These are phyloP conservation scores for Archips crataeganus DNA, from an alignment of 2,888 invertebrate genomes.

Conservation along the genomic window DNA sequence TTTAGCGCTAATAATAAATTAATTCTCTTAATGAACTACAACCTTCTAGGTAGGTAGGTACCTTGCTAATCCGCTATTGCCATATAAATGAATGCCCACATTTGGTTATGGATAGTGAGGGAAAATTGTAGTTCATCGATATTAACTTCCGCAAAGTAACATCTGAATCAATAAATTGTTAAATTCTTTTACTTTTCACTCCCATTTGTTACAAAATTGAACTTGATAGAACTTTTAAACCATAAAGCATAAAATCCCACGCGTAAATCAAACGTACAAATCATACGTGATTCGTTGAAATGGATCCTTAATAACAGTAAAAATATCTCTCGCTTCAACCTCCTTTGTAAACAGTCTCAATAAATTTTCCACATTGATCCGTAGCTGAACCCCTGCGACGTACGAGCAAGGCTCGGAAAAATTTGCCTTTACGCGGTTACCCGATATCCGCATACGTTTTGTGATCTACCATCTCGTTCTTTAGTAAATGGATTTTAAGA, in stretches of 20 bases:
- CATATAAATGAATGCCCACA: too few species aligned
- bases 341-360: conserved; percentile 68
- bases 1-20: neutral
- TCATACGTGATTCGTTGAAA: conserved; percentile 23
- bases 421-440: conserved; percentile 49
- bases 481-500: neutral
- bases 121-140: too few species aligned
- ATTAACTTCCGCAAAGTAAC: too few species aligned
- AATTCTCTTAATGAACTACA: neutral
- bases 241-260: conserved; percentile 1
- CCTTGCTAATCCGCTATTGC: too few species aligned
- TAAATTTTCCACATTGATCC: conserved; percentile 79
- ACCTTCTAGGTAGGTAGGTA: too few species aligned
- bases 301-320: conserved; percentile 44
- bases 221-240: conserved; percentile 3
- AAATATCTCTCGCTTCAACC: conserved; percentile 55
- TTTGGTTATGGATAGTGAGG: too few species aligned
- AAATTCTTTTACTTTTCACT: neutral
- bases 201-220: neutral
- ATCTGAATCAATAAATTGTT: too few species aligned
- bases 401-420: conserved; percentile 68
- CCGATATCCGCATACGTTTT: conserved; percentile 34
- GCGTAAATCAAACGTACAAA: conserved; percentile 18
- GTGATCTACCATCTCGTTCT: neutral
- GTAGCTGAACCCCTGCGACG: conserved; percentile 70